Evolutionary conservation across 2,888 invertebrate species (phyloP), one percentile per base, ranked within the genome.

Genomic region (Drosophila paramelanica): DNA sequence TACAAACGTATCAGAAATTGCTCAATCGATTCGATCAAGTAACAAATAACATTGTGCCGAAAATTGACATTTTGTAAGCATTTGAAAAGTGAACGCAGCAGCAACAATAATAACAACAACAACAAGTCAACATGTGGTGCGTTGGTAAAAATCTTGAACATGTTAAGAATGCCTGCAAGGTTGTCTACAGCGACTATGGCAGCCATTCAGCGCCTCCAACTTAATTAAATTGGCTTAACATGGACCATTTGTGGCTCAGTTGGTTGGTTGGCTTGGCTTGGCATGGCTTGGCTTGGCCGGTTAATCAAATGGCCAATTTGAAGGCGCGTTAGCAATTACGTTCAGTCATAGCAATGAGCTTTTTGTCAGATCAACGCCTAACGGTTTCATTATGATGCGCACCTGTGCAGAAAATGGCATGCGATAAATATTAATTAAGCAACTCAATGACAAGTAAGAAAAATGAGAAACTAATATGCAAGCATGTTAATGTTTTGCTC

Each of bases 11-110:
- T 73, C 66, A 79, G 60, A 70, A 80, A 82, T 82, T 82, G 79
- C 85, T 77, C 88, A 85, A 87, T 87, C 79, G 79, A 60, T 61
- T 65, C 72, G 73, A 74, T 81, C 81, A 73, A 75, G 61, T 85
- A 76, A 81, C 83, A 85, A 88, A 87, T 81, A 81, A 85, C 73
- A 81, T 73, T 81, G 82, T 81, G 76, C 79, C 74, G 68, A 85
- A 83, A 81, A 77, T 77, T 88, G 79, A 73, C 76, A 73, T 81
- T 87, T 84, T 71, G 68, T 76, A 73, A 64, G 69, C 73, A 74
- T 68, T 85, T 79, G 67, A 88, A 83, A 88, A 88, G 83, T 83
- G 83, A 83, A 88, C 72, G 83, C 88, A 75, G 70, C 61, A 46
- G 39, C 41, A 72, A 41, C 57, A 59, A 5, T 8, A 41, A 1